Base-by-base conservation (phyloP, 2,113 vertebrate genomes). In the Aldabrachelys gigantea region DNA sequence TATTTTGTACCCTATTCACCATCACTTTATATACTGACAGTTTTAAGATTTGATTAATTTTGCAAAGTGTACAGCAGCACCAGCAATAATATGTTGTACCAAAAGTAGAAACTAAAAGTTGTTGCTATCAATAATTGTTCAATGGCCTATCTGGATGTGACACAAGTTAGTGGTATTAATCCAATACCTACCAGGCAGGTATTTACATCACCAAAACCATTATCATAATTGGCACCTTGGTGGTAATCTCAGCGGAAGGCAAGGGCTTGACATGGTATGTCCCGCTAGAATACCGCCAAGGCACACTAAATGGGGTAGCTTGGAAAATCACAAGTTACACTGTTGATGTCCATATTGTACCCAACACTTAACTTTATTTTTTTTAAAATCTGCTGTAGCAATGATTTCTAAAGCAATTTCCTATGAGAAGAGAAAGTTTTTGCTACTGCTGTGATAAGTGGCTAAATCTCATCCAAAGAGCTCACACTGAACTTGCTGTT, bases 71-170 rank as follows among this genome's bases (percentile, higher is more conserved):
- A 5, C 2, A 14, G 35, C 11, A 2, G 13, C 82, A 52, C n/a
- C 31, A 76, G 41, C 38, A 78, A 29, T n/a, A n/a, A 14, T 44
- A n/a, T 59, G 75, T 52, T 49, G 41, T 44, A 35, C 84, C 25
- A 79, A 49, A 35, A 84, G 57, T 59, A 82, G 80, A 84, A 35
- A 31, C 29, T 41, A 44, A 54, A 87, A 31, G 31, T 29, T 5
- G 10, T 82, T 62, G 47, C 56, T 50, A 29, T 35, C 49, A 65
- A 65, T 76, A 94, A 85, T 38, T 75, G 72, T 90, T 69, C 1
- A 8, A 57, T 62, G 84, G 59, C 69, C 0, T 0, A 69, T 8
- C 35, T 4, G 10, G 21, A 0, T 12, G 35, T 38, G 69, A 52
- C 59, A 31, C 3, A 0, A 16, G 27, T 87, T 52, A 75, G 6